A percentile compares a stretch with the other conserved stretches of the same genome.
phyloP scores from a whole-genome alignment of 2,797 vertebrate species.

The Cyclopterus lumpus region DNA sequence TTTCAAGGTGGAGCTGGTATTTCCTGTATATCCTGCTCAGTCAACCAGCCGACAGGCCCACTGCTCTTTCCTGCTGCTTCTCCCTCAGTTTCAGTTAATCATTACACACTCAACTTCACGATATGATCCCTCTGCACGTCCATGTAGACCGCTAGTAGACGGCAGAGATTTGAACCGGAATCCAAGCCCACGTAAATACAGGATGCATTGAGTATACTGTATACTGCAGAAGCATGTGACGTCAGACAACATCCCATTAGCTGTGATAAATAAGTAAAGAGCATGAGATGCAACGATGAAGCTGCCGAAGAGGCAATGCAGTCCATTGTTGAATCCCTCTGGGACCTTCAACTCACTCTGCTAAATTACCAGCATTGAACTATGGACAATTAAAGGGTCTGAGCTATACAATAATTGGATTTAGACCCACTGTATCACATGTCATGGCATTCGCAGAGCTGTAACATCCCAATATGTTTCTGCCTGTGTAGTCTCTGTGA shows the following conservation, averaged over 20 bases:
- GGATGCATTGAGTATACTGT: constrained; percentile 16
- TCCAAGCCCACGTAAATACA: constrained; percentile 2
- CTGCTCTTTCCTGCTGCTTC: constrained; percentile 37
- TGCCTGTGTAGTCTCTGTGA: neutral
- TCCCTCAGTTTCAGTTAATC: constrained; percentile 30
- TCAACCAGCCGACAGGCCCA: constrained; percentile 37
- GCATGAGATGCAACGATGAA: constrained; percentile 46
- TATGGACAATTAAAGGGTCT: neutral
- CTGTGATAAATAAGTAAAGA: constrained; percentile 79
- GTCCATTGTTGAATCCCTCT: constrained; percentile 30
- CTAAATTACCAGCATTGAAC: neutral
- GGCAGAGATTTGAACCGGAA: constrained; percentile 7
- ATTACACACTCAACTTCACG: constrained; percentile 3
- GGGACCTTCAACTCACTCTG: constrained; percentile 32
- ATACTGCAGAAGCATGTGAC: constrained; percentile 55
- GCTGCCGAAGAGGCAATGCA: constrained; percentile 58
- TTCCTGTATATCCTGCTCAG: constrained; percentile 83
- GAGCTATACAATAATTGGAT: neutral
- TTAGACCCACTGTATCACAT: neutral
- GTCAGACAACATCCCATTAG: constrained; percentile 73
- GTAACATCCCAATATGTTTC: neutral
- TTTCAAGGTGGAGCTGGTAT: constrained; percentile 81
- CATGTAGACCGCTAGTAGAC: neutral
- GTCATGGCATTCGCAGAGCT: neutral
- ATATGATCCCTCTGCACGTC: neutral